Evolutionary conservation across 2,888 invertebrate genomes (phyloP).

Genomic region (Eupeodes latifasciatus): DNA sequence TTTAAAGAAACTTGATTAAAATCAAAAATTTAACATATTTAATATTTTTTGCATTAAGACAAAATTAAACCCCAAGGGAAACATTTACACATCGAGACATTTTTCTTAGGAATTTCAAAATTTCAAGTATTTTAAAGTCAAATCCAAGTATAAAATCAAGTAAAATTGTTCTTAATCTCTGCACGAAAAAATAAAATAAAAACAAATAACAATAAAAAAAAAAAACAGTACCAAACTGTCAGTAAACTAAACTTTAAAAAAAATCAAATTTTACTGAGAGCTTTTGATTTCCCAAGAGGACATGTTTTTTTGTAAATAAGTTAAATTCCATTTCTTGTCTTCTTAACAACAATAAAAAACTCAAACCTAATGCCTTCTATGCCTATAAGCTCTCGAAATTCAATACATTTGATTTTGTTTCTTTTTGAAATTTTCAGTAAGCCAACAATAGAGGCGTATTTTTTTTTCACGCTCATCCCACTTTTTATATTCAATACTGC

Average conservation of each 20-base stretch:
- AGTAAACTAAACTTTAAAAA: conserved; percentile 14
- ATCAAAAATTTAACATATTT: too few species aligned
- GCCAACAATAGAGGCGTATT: conserved; percentile 26
- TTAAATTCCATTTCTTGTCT: conserved; percentile 31
- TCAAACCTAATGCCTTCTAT: neutral
- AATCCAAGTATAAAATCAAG: neutral
- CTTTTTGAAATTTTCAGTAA: neutral
- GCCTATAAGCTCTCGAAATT: conserved; percentile 12
- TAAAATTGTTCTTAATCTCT: neutral
- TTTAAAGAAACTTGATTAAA: too few species aligned
- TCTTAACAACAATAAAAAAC: neutral
- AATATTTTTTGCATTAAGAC: too few species aligned
- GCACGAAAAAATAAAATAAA: neutral
- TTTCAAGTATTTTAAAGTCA: conserved; percentile 21
- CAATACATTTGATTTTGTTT: neutral
- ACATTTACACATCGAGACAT: too few species aligned
- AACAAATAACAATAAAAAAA: neutral
- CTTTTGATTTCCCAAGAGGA: conserved; percentile 58
- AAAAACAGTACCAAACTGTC: conserved; percentile 7
- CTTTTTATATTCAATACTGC: neutral
- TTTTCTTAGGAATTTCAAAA: too few species aligned
- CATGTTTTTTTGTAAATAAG: conserved; percentile 22
- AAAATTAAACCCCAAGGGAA: too few species aligned
- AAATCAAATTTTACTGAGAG: neutral
- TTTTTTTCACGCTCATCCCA: neutral